Conservation (phyloP, 2,113 vertebrate species). For the Nibea albiflora region DNA sequence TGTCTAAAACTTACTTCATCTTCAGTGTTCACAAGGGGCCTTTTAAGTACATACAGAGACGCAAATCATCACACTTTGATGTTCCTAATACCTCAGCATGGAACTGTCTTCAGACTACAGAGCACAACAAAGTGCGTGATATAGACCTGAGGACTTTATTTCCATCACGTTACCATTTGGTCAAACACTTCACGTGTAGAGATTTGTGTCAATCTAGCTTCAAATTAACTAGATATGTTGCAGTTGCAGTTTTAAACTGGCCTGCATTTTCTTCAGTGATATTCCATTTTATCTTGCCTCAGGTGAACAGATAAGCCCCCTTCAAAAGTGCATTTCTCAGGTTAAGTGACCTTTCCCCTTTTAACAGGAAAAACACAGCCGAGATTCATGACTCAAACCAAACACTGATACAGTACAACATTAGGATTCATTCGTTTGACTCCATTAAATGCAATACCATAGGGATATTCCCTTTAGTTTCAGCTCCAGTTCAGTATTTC, state of each 20-base stretch:
- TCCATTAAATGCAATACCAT: neutral
- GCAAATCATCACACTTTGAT: slow-evolving; percentile 57
- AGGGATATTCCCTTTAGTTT: neutral
- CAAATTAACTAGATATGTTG: too few relatives aligned
- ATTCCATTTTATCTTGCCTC: too few relatives aligned
- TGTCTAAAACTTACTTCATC: slow-evolving; percentile 53
- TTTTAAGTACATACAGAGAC: slow-evolving; percentile 52
- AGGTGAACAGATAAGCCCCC: too few relatives aligned
- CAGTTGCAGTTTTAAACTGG: too few relatives aligned
- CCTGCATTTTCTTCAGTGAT: too few relatives aligned
- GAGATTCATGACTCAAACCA: too few relatives aligned
- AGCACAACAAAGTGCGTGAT: slow-evolving; percentile 4
- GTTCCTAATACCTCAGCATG: slow-evolving; percentile 38
- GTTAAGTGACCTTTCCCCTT: too few relatives aligned
- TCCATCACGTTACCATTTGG: neutral
- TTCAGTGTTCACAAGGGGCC: slow-evolving; percentile 35
- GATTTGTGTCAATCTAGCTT: too few relatives aligned
- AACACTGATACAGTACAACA: too few relatives aligned
- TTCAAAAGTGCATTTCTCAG: too few relatives aligned
- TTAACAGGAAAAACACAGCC: too few relatives aligned
- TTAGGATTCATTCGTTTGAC: neutral
- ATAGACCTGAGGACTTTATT: slow-evolving; percentile 6
- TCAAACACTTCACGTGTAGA: neutral
- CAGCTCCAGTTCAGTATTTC: neutral
- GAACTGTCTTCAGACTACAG: slow-evolving; percentile 20